Conservation (phyloP, 2,797 vertebrate genomes). For the Adrianichthys oophorus region DNA sequence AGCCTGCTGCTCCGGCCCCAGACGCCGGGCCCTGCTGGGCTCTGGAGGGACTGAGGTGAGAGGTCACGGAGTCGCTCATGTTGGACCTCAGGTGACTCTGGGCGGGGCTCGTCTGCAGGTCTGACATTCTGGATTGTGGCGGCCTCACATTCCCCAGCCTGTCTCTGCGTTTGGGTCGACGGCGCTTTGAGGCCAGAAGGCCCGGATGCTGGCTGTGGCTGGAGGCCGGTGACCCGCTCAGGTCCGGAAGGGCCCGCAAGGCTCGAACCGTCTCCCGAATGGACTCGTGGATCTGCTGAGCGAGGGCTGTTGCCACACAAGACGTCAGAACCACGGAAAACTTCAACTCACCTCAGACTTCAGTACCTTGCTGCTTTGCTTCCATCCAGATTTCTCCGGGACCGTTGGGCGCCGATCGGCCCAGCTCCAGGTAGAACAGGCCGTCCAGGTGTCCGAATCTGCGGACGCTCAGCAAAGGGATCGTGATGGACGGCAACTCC, state of each 20-base stretch:
- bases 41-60: conserved; percentile 2
- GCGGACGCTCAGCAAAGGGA: conserved; percentile 63
- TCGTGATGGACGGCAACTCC: conserved; percentile 26
- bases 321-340: neutral
- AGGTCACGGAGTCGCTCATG: neutral
- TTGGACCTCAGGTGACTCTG: neutral
- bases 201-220: conserved; percentile 23
- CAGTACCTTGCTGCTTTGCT: conserved; percentile 50
- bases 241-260: conserved; percentile 57
- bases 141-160: conserved; percentile 15
- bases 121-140: neutral
- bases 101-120: conserved; percentile 11
- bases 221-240: conserved; percentile 50
- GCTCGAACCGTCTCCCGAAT: conserved; percentile 45
- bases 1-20: neutral
- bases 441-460: conserved; percentile 63
- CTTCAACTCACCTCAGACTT: neutral
- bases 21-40: neutral
- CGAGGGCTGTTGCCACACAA: conserved; percentile 34
- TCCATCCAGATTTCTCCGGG: conserved; percentile 75
- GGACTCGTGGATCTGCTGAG: conserved; percentile 62
- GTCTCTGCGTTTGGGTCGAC: conserved; percentile 50
- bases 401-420: conserved; percentile 59
- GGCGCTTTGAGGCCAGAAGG: conserved; percentile 41
- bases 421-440: conserved; percentile 69